Evolutionary conservation across 2,888 invertebrate species (phyloP), one percentile per base, ranked within the genome.

Genomic region (Synanthedon myopaeformis): DNA sequence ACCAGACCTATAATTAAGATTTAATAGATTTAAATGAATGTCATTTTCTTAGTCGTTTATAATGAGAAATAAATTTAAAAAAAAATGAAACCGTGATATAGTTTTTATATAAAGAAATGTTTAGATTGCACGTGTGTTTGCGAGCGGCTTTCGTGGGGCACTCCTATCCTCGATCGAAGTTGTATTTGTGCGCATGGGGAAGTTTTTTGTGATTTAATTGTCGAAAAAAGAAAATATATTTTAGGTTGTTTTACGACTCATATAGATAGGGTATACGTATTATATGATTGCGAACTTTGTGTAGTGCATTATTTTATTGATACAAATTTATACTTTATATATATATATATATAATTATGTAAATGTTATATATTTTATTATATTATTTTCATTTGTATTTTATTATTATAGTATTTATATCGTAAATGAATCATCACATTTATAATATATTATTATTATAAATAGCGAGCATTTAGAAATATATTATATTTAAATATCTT

Each of bases 1-100:
- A 74, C 78, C 76, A 82, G 77, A 74, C 79, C 82, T 83, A 80
- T 80, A 81, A 85, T 79, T 87, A 87, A 84, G 83, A 78, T 76
- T 35, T 82, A 81, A 79, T 82, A 82, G 80, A 79, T 78, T 80
- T 79, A 81, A 78, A 35, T 80, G 70, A 73, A 76, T 76, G 74
- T 74, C 74, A 76, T 78, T 77, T 76, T 73, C 74, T 76, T 82
- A 74, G 76, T 77, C 8, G 49, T 76, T 79, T 72, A 73, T 78
- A 79, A 76, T 74, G 76, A 35, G 35, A 35, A 35, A 35, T 23
- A 23, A 23, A 23, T 23, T 23, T 5, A 23, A 23, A 74, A 82
- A 72, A 64, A 77, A 78, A 69, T 64, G 8, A 77, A 85, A 84
- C 85, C 81, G 88, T 88, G 88, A 88, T 88, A 82, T 88, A 88